phyloP scores from a whole-genome alignment of 2,797 vertebrate genomes.

The Phylloscopus collybita region DNA sequence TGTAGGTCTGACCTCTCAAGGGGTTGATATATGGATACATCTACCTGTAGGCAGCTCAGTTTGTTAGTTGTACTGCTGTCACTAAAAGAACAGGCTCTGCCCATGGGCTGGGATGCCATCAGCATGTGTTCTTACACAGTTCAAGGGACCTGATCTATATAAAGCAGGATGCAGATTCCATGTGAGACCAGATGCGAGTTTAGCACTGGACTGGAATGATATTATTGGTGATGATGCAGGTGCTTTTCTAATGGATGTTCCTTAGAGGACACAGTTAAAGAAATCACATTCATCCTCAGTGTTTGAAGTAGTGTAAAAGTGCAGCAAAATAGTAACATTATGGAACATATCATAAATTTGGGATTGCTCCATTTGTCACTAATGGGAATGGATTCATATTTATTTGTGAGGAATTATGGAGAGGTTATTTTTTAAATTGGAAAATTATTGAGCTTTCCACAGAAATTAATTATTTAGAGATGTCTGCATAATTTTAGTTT shows the following conservation, averaged over 20 bases:
- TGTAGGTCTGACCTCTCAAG: neutral
- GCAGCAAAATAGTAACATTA: neutral
- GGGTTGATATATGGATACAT: neutral
- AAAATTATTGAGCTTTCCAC: neutral
- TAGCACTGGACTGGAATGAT: neutral
- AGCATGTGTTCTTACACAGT: neutral
- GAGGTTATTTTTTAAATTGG: neutral
- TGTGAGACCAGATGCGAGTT: neutral
- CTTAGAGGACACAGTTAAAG: neutral
- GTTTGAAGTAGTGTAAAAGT: neutral
- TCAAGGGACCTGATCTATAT: neutral
- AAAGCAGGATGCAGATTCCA: neutral
- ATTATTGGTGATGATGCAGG: neutral
- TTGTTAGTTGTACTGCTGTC: fast-evolving
- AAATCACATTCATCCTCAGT: neutral
- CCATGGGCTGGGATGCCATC: neutral
- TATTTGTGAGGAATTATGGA: neutral
- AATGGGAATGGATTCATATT: neutral
- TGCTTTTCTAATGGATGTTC: neutral
- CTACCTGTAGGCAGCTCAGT: neutral
- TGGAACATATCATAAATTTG: neutral
- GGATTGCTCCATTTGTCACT: neutral
- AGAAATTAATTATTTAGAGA: neutral
- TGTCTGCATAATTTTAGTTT: neutral
- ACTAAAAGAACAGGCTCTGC: neutral